A percentile compares a stretch with the other conserved stretches of the same genome.
Evolutionary conservation across 1,140 invertebrate genomes (phyloP).

Genomic region (Hesperophylax magnus): DNA sequence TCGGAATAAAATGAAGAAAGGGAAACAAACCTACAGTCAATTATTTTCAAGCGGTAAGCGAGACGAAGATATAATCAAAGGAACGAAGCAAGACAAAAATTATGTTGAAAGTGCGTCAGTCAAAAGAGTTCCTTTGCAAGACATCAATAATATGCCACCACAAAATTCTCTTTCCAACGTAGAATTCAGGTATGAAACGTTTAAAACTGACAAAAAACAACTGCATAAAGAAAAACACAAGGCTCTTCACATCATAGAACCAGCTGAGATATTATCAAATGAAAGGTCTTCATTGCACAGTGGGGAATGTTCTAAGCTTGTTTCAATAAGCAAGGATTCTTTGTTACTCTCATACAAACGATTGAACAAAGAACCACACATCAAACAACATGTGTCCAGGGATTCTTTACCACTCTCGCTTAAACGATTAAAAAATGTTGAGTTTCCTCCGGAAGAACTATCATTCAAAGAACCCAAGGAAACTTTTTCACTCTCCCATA

Average conservation of each 20-base stretch:
- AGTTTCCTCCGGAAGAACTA: background rate
- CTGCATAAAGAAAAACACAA: background rate
- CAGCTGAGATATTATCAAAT: background rate
- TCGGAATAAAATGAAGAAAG: background rate
- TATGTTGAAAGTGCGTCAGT: background rate
- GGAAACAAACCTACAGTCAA: background rate
- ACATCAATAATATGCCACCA: conserved; percentile 10
- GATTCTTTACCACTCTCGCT: background rate
- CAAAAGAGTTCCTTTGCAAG: conserved; percentile 15
- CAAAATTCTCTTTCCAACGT: background rate
- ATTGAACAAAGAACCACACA: background rate
- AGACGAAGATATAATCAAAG: conserved; percentile 1
- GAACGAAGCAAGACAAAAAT: background rate
- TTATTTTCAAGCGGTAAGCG: background rate
- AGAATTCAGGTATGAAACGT: background rate
- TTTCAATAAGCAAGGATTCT: background rate
- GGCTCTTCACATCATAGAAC: background rate
- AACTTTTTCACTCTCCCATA: too few relatives aligned
- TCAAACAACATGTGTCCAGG: background rate
- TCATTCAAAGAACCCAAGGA: background rate
- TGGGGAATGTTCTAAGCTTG: background rate
- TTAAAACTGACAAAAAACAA: background rate
- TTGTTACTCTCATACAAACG: background rate
- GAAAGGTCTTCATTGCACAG: background rate
- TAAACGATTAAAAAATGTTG: background rate